Conservation (phyloP, 2,113 vertebrate species). For the Aldabrachelys gigantea region DNA sequence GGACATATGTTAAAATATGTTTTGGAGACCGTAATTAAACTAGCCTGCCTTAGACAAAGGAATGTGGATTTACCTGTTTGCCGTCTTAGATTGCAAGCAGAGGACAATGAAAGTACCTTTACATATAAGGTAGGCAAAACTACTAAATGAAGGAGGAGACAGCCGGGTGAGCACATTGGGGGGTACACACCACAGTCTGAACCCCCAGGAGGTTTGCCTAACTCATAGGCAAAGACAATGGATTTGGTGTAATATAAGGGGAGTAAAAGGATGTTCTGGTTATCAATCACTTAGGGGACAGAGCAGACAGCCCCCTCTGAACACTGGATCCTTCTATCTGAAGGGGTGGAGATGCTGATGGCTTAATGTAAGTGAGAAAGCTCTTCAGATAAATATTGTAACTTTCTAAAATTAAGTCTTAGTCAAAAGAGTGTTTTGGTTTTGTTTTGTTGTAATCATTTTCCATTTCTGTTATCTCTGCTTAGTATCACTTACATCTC, state of each 20-base stretch:
- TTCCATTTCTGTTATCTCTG: neutral
- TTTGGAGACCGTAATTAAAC: neutral
- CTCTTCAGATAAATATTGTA: neutral
- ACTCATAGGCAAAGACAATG: neutral
- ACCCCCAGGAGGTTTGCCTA: neutral
- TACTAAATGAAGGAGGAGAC: neutral
- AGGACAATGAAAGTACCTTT: neutral
- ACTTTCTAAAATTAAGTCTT: neutral
- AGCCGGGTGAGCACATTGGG: neutral
- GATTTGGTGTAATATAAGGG: neutral
- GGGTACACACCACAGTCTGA: neutral
- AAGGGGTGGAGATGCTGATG: neutral
- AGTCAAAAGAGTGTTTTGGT: neutral
- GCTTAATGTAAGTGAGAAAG: neutral
- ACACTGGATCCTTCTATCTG: neutral
- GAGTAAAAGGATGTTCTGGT: neutral
- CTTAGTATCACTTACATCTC: neutral
- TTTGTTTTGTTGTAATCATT: neutral
- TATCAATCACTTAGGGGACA: neutral
- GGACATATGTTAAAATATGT: neutral
- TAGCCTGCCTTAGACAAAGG: neutral
- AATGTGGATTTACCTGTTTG: neutral
- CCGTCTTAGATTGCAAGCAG: neutral
- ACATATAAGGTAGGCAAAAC: neutral
- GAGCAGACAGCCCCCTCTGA: neutral